A percentile compares a stretch with the other conserved stretches of the same genome.
These are phyloP conservation scores for Brevimyrus niger DNA, from an alignment of 2,113 vertebrate species.

Conservation along the genomic window DNA sequence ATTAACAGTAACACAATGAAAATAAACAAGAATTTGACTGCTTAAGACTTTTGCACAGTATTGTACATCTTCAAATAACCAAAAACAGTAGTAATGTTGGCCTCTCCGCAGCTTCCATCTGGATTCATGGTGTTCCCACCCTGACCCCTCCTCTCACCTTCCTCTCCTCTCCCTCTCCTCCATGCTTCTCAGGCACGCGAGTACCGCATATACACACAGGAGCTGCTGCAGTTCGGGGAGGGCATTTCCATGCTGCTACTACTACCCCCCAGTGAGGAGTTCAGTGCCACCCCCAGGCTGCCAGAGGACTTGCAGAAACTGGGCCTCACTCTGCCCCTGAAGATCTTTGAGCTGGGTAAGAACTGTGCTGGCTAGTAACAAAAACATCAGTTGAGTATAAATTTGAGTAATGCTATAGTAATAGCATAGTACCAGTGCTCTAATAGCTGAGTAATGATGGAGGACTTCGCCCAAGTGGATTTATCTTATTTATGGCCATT, in stretches of 20 bases:
- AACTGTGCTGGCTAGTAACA: background rate
- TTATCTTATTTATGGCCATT: background rate
- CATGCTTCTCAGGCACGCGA: conserved; percentile 48
- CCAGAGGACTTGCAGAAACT: conserved; percentile 48
- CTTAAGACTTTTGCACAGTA: background rate
- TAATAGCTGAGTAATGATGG: background rate
- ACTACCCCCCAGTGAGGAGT: conserved; percentile 64
- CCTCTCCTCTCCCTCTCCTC: background rate
- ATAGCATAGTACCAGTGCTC: background rate
- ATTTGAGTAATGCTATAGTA: background rate
- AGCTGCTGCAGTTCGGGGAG: conserved; percentile 61
- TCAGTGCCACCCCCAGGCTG: conserved; percentile 60
- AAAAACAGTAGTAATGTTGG: background rate
- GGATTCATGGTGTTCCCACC: background rate
- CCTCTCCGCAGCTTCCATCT: background rate
- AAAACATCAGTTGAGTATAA: background rate
- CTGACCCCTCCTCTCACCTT: background rate
- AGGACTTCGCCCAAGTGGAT: background rate
- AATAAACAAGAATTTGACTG: background rate
- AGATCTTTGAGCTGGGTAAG: conserved; percentile 65
- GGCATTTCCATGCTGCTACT: conserved; percentile 58
- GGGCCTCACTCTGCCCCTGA: conserved; percentile 60
- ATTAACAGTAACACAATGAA: background rate
- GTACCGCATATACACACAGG: conserved; percentile 63
- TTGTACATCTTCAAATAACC: background rate